Evolutionary conservation across 2,888 invertebrate species (phyloP), one percentile per base, ranked within the genome.

Genomic region (Drosophila bunnanda): DNA sequence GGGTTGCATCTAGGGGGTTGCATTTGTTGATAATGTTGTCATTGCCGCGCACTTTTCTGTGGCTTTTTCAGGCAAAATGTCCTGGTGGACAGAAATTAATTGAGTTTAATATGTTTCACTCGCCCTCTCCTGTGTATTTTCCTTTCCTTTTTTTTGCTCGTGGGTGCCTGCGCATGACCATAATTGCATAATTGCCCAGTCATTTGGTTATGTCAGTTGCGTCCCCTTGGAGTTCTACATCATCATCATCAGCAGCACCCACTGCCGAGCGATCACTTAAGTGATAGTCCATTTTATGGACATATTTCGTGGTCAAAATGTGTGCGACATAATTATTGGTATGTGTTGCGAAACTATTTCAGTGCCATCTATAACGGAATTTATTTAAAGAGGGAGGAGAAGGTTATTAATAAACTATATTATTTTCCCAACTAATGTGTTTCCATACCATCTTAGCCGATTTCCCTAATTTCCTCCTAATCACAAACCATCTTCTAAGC

Each of bases 141-240:
- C 44, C 25, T n/a, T 4, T 17, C 15, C n/a, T 25, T 15, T 28
- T 38, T 64, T 62, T 65, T 66, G 65, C 52, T n/a, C 10, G 68
- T 66, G 50, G 41, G 28, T 38, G 79, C 75, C 69, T 67, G 82
- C 77, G 80, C 79, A 74, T 84, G 72, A 75, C 62, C 61, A 75
- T 89, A 86, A 89, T 89, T 89, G 88, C 88, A 88, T 89, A 86
- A 86, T 89, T 86, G 82, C 86, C 76, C 61, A 77, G 86, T 82
- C 88, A 89, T 89, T 85, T 84, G 82, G 78, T 32, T 50, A 41
- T 70, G 89, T 76, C 85, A 87, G 80, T 79, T 84, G 79, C 83
- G 78, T 60, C 88, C 87, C 84, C 68, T 38, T 30, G 13, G 8
- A 41, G 38, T 54, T 53, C 38, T 57, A 50, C 38, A 34, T 44